Base-by-base conservation (phyloP, 2,113 vertebrate species). In the Odontesthes bonariensis region DNA sequence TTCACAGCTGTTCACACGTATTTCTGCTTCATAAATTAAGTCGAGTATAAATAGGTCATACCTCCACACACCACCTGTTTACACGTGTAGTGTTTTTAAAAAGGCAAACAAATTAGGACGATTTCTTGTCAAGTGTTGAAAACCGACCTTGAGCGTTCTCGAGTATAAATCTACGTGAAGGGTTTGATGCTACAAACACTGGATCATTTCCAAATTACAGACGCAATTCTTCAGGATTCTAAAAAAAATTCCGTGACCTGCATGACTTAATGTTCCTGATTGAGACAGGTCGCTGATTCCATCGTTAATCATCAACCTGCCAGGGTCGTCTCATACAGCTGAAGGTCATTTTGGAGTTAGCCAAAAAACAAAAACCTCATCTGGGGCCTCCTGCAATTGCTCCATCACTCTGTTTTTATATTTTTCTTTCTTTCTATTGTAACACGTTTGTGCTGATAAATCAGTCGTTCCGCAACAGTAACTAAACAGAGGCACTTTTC, bases 341-440 rank as follows among this genome's bases (percentile, higher is more conserved):
- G 90, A 94, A 93, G 93, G 92, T 91, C 93, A 84, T 84, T 92
- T 90, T 92, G 84, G 88, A 75, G 86, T 88, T 85, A 57, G 82
- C 74, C 79, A 75, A 88, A 91, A n/a, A 92, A 88, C 60, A 75
- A 83, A 87, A 89, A 76, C 14, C 11, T 51, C 0, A 4, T 13
- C n/a, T 9, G 19, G 46, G 52, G 49, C 46, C 60, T 54, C 52
- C 10, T 69, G 51, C 51, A 69, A 20, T 52, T 78, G 52, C 44
- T 76, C 40, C 77, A 10, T 72, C 33, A 31, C 20, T 22, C 12
- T 49, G 64, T 60, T 83, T 40, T 71, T 31, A 10, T 57, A 23
- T 66, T 6, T 31, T 22, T 58, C 31, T 20, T 27, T 22, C 0
- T 4, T 1, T 46, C 20, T 52, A 8, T 6, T 57, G 51, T 62